Evolutionary conservation across 2,888 invertebrate genomes (phyloP).

Genomic region (Cyclophora albipunctata): DNA sequence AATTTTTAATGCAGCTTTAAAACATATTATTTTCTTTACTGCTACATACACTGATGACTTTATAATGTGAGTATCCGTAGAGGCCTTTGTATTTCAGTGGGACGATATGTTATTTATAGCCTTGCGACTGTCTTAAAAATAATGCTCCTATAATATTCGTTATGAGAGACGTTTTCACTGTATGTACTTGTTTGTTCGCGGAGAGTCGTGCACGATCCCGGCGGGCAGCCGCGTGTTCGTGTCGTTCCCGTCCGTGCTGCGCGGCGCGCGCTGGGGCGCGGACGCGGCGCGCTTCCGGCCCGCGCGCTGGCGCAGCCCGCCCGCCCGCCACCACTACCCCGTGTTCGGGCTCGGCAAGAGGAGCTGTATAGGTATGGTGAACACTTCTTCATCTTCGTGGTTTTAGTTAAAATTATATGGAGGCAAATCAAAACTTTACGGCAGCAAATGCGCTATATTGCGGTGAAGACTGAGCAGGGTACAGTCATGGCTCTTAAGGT

Average conservation of each 20-base stretch:
- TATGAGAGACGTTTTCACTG: neutral
- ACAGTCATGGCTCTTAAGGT: too few species aligned
- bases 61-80: too few species aligned
- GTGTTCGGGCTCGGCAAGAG: slow-evolving; percentile 15
- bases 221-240: slow-evolving; percentile 8
- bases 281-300: slow-evolving; percentile 12
- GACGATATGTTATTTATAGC: neutral
- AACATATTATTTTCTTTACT: too few species aligned
- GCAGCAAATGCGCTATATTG: too few species aligned
- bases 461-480: too few species aligned
- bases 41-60: too few species aligned
- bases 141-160: neutral
- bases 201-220: slow-evolving; percentile 9
- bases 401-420: too few species aligned
- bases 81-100: neutral
- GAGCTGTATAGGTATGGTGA: slow-evolving; percentile 11
- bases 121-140: neutral
- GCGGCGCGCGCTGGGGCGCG: slow-evolving; percentile 13
- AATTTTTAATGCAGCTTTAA: too few species aligned
- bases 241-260: slow-evolving; percentile 1
- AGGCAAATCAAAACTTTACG: too few species aligned
- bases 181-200: neutral
- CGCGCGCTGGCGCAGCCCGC: slow-evolving; percentile 16
- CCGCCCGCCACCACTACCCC: slow-evolving; percentile 13
- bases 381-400: too few species aligned